Evolutionary conservation across 2,797 vertebrate genomes (phyloP).

Genomic region (Furcifer pardalis): DNA sequence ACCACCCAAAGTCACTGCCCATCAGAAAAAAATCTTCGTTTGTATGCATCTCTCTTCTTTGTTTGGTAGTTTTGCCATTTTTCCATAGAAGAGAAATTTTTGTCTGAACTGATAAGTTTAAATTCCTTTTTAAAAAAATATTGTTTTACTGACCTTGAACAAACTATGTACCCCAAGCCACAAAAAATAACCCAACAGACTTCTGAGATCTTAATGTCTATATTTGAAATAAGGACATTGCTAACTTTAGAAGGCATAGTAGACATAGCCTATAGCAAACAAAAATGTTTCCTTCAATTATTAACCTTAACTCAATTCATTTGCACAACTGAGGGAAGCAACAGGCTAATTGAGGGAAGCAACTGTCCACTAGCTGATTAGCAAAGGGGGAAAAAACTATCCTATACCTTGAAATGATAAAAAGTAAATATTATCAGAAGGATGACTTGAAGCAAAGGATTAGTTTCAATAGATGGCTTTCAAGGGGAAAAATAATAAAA

Average conservation of each 20-base stretch:
- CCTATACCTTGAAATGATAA: neutral
- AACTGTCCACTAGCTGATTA: neutral
- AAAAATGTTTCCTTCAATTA: neutral
- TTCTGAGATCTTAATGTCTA: neutral
- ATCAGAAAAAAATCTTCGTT: neutral
- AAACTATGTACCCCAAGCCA: neutral
- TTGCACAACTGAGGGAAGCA: neutral
- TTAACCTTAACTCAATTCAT: neutral
- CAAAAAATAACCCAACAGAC: neutral
- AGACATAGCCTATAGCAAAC: neutral
- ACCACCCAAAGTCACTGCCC: neutral
- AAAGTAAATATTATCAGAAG: neutral
- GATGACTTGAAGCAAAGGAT: neutral
- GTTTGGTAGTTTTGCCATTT: neutral
- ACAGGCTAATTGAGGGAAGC: neutral
- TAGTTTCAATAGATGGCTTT: neutral
- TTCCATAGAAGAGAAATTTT: neutral
- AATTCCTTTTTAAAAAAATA: neutral
- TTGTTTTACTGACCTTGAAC: neutral
- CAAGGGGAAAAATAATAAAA: too few species aligned
- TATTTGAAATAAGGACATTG: neutral
- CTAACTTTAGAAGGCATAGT: neutral
- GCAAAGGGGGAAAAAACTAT: neutral
- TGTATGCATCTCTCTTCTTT: neutral
- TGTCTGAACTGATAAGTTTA: neutral